Evolutionary conservation across 2,113 vertebrate species (phyloP).

Genomic region (Aspidoscelis tigris): DNA sequence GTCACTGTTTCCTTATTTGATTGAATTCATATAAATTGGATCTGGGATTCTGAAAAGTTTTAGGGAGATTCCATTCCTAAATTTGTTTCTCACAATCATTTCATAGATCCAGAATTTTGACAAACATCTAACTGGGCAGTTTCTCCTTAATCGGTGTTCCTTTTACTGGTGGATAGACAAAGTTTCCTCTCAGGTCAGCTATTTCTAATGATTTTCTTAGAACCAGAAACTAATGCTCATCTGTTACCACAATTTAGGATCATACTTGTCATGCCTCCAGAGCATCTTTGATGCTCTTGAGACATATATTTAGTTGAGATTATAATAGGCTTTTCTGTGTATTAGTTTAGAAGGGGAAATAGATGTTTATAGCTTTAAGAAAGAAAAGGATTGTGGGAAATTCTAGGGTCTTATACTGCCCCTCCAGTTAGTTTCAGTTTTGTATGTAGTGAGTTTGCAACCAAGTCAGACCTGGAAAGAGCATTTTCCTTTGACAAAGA

Average conservation of each 20-base stretch:
- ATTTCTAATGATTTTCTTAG: conserved; percentile 26
- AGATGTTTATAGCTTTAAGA: too few species aligned
- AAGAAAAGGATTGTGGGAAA: too few species aligned
- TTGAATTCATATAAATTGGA: conserved; percentile 71
- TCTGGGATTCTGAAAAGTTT: conserved; percentile 65
- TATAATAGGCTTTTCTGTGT: too few species aligned
- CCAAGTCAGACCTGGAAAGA: too few species aligned
- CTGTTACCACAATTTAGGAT: background rate
- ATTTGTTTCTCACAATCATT: conserved; percentile 48
- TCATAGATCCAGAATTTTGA: conserved; percentile 48
- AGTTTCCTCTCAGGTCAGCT: conserved; percentile 20
- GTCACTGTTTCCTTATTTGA: conserved; percentile 67
- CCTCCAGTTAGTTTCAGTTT: too few species aligned
- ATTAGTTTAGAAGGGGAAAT: too few species aligned
- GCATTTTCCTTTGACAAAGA: too few species aligned
- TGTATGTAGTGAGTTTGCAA: too few species aligned
- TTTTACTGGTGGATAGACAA: conserved; percentile 27
- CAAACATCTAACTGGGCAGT: conserved; percentile 53
- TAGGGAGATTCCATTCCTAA: conserved; percentile 61
- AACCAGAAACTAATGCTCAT: background rate
- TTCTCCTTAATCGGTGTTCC: background rate
- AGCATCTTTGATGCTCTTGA: too few species aligned
- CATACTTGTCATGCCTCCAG: too few species aligned
- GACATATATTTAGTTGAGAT: too few species aligned
- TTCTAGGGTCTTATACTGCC: too few species aligned